phyloP scores from a whole-genome alignment of 2,797 vertebrate genomes.

The Bufotes viridis region DNA sequence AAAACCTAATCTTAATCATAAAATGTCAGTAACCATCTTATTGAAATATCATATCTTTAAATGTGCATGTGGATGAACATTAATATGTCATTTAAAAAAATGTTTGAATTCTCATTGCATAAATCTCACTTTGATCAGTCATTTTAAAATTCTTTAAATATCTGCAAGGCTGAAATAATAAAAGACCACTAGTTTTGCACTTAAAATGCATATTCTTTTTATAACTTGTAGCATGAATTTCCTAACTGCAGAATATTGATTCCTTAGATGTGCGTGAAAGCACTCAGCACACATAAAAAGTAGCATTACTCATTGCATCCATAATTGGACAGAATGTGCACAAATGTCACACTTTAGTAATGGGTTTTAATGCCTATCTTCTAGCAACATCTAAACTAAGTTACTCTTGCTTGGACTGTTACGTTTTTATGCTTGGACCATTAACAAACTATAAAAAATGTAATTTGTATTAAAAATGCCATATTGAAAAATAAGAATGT shows the following conservation, averaged over 20 bases:
- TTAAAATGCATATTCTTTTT: slow-evolving; percentile 34
- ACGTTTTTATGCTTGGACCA: neutral
- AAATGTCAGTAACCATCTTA: slow-evolving; percentile 61
- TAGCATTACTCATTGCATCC: slow-evolving; percentile 23
- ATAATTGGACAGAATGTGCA: slow-evolving; percentile 33
- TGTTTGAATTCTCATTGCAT: slow-evolving; percentile 33
- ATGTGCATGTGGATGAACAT: slow-evolving; percentile 40
- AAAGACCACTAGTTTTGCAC: slow-evolving; percentile 1
- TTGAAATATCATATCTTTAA: slow-evolving; percentile 53
- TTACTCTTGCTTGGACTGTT: neutral
- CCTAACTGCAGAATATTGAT: slow-evolving; percentile 54
- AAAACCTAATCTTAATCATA: slow-evolving; percentile 47
- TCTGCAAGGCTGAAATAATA: neutral
- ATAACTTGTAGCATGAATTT: slow-evolving; percentile 40
- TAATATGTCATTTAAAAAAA: slow-evolving; percentile 53
- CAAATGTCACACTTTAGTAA: slow-evolving; percentile 44
- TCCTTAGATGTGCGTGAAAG: slow-evolving; percentile 56
- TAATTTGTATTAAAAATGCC: neutral
- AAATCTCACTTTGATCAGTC: slow-evolving; percentile 40
- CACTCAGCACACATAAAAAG: slow-evolving; percentile 30
- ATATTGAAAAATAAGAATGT: neutral
- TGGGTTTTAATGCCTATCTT: slow-evolving; percentile 3
- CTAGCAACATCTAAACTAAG: neutral
- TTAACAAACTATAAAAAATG: neutral
- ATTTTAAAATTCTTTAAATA: slow-evolving; percentile 37